A percentile compares a stretch with the other conserved stretches of the same genome.
Conservation (phyloP, 2,888 invertebrate species). For the Cyclophora punctaria region DNA sequence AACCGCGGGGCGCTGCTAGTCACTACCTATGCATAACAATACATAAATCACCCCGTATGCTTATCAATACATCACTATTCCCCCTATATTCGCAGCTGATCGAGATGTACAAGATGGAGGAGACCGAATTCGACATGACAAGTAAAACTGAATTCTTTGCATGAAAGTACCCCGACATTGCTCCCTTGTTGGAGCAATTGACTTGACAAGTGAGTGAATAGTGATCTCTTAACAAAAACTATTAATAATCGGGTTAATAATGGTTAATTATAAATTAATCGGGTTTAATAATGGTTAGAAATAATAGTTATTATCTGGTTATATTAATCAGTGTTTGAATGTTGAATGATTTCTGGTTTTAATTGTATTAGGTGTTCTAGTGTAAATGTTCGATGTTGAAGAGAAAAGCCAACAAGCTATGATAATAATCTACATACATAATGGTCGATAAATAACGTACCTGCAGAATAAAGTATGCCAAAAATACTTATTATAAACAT, state of each 20-base stretch:
- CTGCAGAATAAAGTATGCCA: too few species aligned
- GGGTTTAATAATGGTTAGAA: not conserved
- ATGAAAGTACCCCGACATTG: slow-evolving; percentile 76
- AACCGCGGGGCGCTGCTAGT: too few species aligned
- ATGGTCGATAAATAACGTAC: too few species aligned
- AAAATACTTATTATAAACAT: too few species aligned
- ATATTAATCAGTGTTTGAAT: slow-evolving; percentile 15
- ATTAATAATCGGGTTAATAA: slow-evolving; percentile 2
- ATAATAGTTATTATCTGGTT: not conserved
- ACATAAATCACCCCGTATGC: too few species aligned
- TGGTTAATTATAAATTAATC: not conserved
- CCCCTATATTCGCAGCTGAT: slow-evolving; percentile 78
- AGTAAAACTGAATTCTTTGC: slow-evolving; percentile 93
- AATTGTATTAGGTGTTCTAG: too few species aligned
- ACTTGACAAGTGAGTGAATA: slow-evolving; percentile 43
- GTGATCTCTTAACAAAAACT: slow-evolving; percentile 42
- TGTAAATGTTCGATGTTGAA: too few species aligned
- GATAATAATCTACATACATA: too few species aligned
- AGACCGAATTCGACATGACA: slow-evolving; percentile 90
- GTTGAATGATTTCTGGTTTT: too few species aligned
- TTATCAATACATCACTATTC: too few species aligned
- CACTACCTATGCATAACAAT: too few species aligned
- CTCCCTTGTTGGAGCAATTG: slow-evolving; percentile 57
- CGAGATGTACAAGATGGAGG: slow-evolving; percentile 96
- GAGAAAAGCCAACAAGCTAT: too few species aligned